Percentiles rank a stretch among this genome's conserved stretches.
Evolutionary conservation across 2,797 vertebrate species (phyloP).

Genomic region (Tympanoctomys barrerae): DNA sequence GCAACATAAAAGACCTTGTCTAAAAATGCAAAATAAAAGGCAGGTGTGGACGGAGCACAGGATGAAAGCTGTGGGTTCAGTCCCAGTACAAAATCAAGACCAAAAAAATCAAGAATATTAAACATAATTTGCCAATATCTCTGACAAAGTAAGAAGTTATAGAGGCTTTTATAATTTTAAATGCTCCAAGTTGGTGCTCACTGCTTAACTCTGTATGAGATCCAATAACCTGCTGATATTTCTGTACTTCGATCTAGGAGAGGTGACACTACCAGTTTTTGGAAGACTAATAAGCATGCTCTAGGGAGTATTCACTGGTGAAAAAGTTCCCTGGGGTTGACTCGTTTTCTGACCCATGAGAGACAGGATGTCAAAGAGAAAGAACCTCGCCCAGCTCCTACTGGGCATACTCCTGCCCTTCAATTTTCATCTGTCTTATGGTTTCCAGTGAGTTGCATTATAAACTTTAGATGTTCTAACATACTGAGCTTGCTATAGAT

Average conservation of each 20-base stretch:
- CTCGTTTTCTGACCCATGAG: background rate
- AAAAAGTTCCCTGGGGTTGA: background rate
- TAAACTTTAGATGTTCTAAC: background rate
- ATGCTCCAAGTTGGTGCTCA: background rate
- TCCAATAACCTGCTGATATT: background rate
- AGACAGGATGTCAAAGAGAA: background rate
- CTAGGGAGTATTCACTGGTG: background rate
- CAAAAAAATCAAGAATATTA: background rate
- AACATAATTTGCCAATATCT: constrained; percentile 41
- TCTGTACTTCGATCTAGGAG: background rate
- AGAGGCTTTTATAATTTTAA: constrained; percentile 33
- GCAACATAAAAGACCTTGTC: background rate
- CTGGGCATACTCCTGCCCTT: background rate
- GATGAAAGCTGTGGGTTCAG: background rate
- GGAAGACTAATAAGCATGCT: background rate
- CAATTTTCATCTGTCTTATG: background rate
- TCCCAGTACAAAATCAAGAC: background rate
- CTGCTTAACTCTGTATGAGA: constrained; percentile 20
- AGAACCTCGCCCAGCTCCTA: background rate
- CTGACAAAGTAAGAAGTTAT: constrained; percentile 52
- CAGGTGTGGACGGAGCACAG: background rate
- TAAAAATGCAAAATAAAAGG: background rate
- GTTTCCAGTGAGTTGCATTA: background rate
- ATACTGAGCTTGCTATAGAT: background rate
- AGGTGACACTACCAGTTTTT: background rate